A percentile compares a stretch with the other conserved stretches of the same genome.
phyloP scores from a whole-genome alignment of 35 echinoderm and acorn worm genomes.

The Strongylocentrotus purpuratus region DNA sequence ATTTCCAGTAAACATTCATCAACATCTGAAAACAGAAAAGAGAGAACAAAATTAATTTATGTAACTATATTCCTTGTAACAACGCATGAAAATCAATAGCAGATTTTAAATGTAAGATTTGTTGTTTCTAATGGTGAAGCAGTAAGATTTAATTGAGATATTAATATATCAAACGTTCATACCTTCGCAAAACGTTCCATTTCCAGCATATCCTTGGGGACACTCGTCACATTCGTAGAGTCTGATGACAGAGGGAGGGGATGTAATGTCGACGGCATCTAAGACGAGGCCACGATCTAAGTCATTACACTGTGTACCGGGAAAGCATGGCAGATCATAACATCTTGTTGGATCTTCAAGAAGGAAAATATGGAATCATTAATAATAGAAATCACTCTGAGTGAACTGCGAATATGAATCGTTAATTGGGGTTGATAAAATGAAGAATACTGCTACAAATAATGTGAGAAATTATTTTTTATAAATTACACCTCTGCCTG shows the following conservation, averaged over 20 bases:
- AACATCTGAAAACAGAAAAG: conserved; percentile 64
- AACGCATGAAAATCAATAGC: neutral
- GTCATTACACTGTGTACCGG: conserved; percentile 72
- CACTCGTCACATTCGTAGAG: conserved; percentile 55
- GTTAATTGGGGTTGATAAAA: too few relatives aligned
- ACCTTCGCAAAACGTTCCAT: conserved; percentile 55
- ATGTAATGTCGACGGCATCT: neutral
- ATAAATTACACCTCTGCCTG: too few relatives aligned
- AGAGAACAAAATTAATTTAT: neutral
- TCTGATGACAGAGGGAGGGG: conserved; percentile 15
- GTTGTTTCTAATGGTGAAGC: neutral
- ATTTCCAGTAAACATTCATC: conserved; percentile 68
- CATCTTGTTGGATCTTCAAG: conserved; percentile 63
- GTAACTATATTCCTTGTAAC: neutral
- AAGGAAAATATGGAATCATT: neutral
- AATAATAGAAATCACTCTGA: neutral
- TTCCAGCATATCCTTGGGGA: conserved; percentile 52
- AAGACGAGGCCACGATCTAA: neutral
- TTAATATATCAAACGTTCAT: neutral
- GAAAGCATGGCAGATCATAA: conserved; percentile 72
- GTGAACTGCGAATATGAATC: neutral
- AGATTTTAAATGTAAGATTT: neutral
- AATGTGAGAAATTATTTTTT: too few relatives aligned
- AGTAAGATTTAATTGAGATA: neutral
- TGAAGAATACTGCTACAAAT: too few relatives aligned